Conservation (phyloP, 1,140 invertebrate genomes). For the Pteromalus puparum region DNA sequence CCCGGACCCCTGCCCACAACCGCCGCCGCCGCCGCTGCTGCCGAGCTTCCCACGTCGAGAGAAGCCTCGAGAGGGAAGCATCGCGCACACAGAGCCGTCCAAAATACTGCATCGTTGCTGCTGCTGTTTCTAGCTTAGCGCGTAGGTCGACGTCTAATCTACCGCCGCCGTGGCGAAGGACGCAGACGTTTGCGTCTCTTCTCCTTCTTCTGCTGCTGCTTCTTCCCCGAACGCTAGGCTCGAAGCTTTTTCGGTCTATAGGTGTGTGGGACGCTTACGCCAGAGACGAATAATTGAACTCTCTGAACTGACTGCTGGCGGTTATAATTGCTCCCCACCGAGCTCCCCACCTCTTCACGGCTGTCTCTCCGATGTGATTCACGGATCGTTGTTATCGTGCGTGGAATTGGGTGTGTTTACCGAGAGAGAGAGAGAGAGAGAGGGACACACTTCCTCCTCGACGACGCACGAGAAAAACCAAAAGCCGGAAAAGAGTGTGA, state of each 20-base stretch:
- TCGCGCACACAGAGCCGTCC: background rate
- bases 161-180: background rate
- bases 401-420: background rate
- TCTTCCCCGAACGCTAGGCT: background rate
- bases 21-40: background rate
- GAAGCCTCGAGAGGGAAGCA: background rate
- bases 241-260: background rate
- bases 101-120: conserved; percentile 14
- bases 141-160: conserved; percentile 29
- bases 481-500: too few relatives aligned
- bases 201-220: background rate
- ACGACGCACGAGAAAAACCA: too few relatives aligned
- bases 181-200: background rate
- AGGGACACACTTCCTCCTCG: too few relatives aligned
- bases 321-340: background rate
- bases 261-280: background rate
- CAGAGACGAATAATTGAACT: background rate
- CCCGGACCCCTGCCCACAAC: background rate
- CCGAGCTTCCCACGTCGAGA: background rate
- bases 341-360: too few relatives aligned
- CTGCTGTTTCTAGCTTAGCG: conserved; percentile 27
- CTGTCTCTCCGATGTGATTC: background rate
- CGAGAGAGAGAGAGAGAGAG: too few relatives aligned
- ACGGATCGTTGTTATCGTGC: background rate
- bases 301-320: background rate